Conservation (phyloP, 2,888 invertebrate genomes). For the Piscicola geometra region DNA sequence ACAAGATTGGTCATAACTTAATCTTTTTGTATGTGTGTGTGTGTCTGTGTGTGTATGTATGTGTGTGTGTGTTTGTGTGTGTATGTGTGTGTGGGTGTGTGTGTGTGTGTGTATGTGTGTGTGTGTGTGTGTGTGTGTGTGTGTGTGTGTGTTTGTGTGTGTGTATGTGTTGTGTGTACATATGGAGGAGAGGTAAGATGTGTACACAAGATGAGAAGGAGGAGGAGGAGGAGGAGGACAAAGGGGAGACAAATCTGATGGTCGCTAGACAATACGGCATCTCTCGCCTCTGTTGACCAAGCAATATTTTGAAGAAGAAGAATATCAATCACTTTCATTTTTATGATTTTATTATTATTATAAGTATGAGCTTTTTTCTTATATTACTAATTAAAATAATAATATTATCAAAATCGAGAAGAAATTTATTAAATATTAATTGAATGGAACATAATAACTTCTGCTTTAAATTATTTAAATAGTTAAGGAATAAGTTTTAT, state of each 20-base stretch:
- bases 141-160: neutral
- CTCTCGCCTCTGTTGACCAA: constrained; percentile 1
- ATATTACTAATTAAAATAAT: no score
- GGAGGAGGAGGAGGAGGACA: no score
- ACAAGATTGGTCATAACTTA: no score
- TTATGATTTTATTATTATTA: no score
- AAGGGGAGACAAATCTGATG: constrained; percentile 7
- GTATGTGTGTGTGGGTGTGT: neutral
- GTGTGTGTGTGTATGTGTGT: neutral
- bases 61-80: neutral
- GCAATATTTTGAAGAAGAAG: no score
- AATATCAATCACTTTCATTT: no score
- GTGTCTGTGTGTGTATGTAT: neutral
- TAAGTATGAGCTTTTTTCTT: no score
- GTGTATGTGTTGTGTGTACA: neutral
- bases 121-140: neutral
- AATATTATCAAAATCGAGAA: no score
- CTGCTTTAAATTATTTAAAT: no score
- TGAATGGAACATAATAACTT: no score
- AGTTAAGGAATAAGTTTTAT: no score
- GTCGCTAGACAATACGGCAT: constrained; percentile 9
- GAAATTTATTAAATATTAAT: no score
- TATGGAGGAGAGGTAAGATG: neutral
- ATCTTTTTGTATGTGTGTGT: neutral
- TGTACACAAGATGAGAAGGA: neutral